Evolutionary conservation across 2,797 vertebrate genomes (phyloP), one percentile per base, ranked within the genome.

Genomic region (Platalea minor): DNA sequence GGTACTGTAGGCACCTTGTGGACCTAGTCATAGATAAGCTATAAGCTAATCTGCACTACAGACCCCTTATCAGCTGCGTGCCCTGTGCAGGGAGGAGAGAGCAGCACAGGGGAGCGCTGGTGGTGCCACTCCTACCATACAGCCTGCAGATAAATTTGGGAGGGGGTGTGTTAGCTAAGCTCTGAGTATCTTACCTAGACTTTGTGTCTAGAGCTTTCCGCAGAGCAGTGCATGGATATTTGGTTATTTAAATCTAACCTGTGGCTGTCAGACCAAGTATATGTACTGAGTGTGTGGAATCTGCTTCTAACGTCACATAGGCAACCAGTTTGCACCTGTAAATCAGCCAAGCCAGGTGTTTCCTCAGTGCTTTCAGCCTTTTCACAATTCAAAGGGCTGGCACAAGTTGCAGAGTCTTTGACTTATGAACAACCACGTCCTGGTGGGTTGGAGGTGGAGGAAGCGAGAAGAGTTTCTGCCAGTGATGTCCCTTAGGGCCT

Each of bases 401-500:
- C 37, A 60, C 8, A 67, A 74, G n/a, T 69, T 84, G 41, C 39
- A 35, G 61, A 45, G 61, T 29, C 57, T 78, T 65, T 88, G 57
- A 50, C 53, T 39, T 64, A 12, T 1, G 9, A 70, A 57, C 39
- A 69, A 5, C 20, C 10, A 10, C 0, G 4, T 85, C 21, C 60
- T 72, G 24, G 48, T 59, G 85, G 41, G 29, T 9, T 51, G 51
- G 54, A 80, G 39, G 51, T 50, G 80, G 31, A 73, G n/a, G 18
- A 78, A 69, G 33, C 12, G 8, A 50, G 85, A 67, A 26, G 39
- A 48, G 14, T 53, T 84, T 75, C 68, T 59, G 53, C 29, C 21
- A 29, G 2, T 1, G 3, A 31, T 0, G 2, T 60, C 35, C 37
- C 37, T 23, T 23, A 46, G 25, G 17, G 37, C 19, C 25, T 45